Evolutionary conservation across 2,888 invertebrate species (phyloP), one percentile per base, ranked within the genome.

Genomic region (Leptopilina myrica): DNA sequence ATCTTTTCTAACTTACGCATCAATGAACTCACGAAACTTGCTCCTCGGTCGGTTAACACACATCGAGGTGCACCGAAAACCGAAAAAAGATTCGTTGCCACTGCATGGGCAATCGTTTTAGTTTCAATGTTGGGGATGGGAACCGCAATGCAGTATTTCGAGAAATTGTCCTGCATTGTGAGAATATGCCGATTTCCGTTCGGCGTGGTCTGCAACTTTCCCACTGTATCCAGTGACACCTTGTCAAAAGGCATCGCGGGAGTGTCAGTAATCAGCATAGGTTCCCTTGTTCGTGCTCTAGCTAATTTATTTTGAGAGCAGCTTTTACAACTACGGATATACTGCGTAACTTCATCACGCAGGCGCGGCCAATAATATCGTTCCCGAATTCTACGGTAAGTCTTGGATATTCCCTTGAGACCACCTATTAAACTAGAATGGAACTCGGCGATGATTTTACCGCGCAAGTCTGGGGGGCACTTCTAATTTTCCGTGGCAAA

Each of bases 291-390:
- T 65, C 80, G 79, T 0, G 76, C 73, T 4, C 81, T 62, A 0
- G 79, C 81, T 1, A 81, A 73, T 65, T 85, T 85, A 33, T 82
- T 77, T 15, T 83, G 79, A 20, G 83, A 83, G 59, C 84, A 88
- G 0, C 78, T 65, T 0, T 65, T 67, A 64, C 84, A 86, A 0
- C 12, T 40, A 0, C 77, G 46, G 0, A 86, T 66, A 15, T 69
- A 86, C 4, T 82, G 59, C 9, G 75, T 66, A 0, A 86, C 79
- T 5, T 84, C 80, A 5, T 79, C 69, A 0, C 75, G 76, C 64
- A 86, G 77, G 0, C 78, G 76, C 2, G 78, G 76, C 86, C 85
- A 84, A 33, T 81, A 78, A 43, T 78, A 83, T 2, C 79, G 26
- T 77, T 76, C 53, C 14, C 76, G 66, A 12, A 85, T 78, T 53